Base-by-base conservation (phyloP, 1,140 invertebrate species). In the Meloidogyne exigua region DNA sequence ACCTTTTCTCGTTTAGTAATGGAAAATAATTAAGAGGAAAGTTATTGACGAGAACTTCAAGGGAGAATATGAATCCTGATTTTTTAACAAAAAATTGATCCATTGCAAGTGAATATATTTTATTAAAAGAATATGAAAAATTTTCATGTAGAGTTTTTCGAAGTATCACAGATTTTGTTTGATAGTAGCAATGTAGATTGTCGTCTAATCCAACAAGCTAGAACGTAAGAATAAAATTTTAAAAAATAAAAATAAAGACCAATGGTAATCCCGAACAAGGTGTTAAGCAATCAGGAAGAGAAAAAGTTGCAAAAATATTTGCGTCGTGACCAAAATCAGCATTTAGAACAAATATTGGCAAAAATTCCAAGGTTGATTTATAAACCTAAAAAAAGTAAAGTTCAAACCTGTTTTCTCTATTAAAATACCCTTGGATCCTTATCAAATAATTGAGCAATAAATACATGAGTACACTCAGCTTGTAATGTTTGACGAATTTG, bases 401-500 rank as follows among this genome's bases (percentile, higher is more conserved):
- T 15, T 18, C 12, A 63, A 13, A 2, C 15, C 21, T 21, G n/a
- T n/a, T n/a, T 9, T 62, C 12, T 73, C 21, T 36, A 18, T 3
- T 25, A 9, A 57, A 44, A 10, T 39, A 79, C 77, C 32, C 77
- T 12, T 12, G 62, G 32, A 65, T 79, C 77, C 12, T 21, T 21
- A 44, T 79, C 77, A 36, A 79, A 79, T 5, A 79, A 32, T 18
- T 79, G 77, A 2, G 10, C 26, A 36, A 79, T 9, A 11, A 79
- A 70, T 1, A 73, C 18, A n/a, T 63, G 36, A 11, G 68, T 1
- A 57, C 78, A 79, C 10, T 26, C 63, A 1, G 2, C 13, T 63
- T 71, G 79, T 3, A 80, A 68, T n/a, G 21, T 39, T 36, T 25
- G 15, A 72, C 68, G 76, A 70, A 32, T 36, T 28, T 70, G 23